phyloP scores from a whole-genome alignment of 92 coral and sea anemone genomes.

The Meandrina meandrites region DNA sequence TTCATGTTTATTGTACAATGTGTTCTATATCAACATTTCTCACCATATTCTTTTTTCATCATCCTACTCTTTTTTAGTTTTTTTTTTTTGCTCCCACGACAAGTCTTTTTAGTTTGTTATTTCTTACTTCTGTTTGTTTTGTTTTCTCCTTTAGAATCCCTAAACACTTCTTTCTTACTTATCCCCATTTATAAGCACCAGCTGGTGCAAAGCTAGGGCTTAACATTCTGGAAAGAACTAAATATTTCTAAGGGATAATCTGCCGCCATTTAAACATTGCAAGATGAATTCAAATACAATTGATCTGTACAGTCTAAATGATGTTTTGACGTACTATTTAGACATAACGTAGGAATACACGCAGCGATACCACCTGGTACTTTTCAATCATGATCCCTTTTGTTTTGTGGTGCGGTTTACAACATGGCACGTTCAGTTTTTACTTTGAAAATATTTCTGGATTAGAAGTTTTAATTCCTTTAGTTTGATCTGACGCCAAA shows the following conservation, averaged over 20 bases:
- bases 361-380: constrained; percentile 23
- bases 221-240: constrained; percentile 2
- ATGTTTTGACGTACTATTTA: background rate
- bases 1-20: background rate
- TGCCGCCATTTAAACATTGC: background rate
- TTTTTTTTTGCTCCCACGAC: background rate
- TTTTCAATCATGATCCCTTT: constrained; percentile 7
- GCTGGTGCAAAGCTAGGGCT: background rate
- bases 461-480: background rate
- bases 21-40: background rate
- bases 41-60: background rate
- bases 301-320: background rate
- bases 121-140: no score
- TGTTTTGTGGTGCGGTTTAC: background rate
- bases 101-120: background rate
- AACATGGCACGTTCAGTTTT: background rate
- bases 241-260: background rate
- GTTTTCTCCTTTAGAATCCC: background rate
- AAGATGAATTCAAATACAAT: background rate
- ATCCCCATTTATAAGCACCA: background rate
- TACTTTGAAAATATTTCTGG: background rate
- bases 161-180: background rate
- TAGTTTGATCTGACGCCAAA: constrained; percentile 6
- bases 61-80: background rate
- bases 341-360: background rate